phyloP scores from a whole-genome alignment of 2,797 vertebrate species.

The Pelobates cultripes region DNA sequence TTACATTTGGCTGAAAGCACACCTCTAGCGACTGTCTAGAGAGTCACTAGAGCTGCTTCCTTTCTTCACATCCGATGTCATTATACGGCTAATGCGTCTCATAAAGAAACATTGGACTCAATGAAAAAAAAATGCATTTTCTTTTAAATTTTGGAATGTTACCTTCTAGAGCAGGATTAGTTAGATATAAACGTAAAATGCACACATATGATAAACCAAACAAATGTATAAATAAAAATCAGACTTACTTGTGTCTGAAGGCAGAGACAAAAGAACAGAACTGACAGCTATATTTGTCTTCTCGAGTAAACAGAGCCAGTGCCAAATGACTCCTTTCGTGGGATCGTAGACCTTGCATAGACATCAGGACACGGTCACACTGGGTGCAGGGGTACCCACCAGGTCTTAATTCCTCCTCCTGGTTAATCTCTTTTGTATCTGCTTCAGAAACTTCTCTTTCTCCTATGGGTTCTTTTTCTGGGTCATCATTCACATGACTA shows the following conservation, averaged over 20 bases:
- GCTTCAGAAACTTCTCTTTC: constrained; percentile 58
- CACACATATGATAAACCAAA: too few species aligned
- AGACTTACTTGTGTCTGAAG: constrained; percentile 98
- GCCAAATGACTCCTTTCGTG: constrained; percentile 98
- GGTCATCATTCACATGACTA: constrained; percentile 69
- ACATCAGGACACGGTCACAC: constrained; percentile 97
- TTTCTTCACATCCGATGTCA: too few species aligned
- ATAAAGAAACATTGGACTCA: too few species aligned
- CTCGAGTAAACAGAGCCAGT: constrained; percentile 88
- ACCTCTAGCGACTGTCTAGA: too few species aligned
- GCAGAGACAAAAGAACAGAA: constrained; percentile 97
- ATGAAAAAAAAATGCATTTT: too few species aligned
- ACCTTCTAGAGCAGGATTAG: too few species aligned
- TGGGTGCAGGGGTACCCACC: constrained; percentile 92
- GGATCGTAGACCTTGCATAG: constrained; percentile 97
- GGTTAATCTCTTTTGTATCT: constrained; percentile 67
- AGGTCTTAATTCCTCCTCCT: constrained; percentile 80
- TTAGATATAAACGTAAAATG: too few species aligned
- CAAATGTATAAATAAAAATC: too few species aligned
- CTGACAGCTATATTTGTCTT: constrained; percentile 98
- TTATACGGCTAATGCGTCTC: too few species aligned
- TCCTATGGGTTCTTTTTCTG: constrained; percentile 60
- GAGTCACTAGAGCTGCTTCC: too few species aligned
- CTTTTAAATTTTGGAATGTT: too few species aligned
- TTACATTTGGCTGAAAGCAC: too few species aligned